A percentile compares a stretch with the other conserved stretches of the same genome.
Evolutionary conservation across 92 coral and sea anemone genomes (phyloP).

Genomic region (Scolanthus callimorphus): DNA sequence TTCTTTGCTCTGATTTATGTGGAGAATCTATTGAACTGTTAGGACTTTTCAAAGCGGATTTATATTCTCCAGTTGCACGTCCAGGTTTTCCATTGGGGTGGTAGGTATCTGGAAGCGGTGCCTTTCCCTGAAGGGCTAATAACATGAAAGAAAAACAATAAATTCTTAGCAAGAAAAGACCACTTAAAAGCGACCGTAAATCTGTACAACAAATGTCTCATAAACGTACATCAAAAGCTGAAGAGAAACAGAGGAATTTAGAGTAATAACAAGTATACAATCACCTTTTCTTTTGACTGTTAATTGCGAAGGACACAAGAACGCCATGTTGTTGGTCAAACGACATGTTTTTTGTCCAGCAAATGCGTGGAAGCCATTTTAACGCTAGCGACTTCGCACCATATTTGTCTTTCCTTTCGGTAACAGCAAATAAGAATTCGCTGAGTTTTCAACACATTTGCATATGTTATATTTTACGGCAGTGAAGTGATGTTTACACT

Average conservation of each 20-base stretch:
- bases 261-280: background rate
- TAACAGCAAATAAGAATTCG: constrained; percentile 14
- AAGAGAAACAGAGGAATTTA: background rate
- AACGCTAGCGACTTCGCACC: background rate
- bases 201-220: no score
- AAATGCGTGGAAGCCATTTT: background rate
- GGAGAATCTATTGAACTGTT: constrained; percentile 34
- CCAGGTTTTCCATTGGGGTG: constrained; percentile 10
- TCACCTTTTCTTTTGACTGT: constrained; percentile 70
- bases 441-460: background rate
- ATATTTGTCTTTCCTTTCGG: constrained; percentile 30
- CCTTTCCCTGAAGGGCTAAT: constrained; percentile 53
- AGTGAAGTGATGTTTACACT: constrained; percentile 41
- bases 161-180: constrained; percentile 1
- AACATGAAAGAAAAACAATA: background rate
- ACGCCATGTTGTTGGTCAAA: constrained; percentile 41
- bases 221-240: no score
- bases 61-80: constrained; percentile 21
- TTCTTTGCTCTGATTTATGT: constrained; percentile 50
- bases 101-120: constrained; percentile 61
- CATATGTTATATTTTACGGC: background rate
- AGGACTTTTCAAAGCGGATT: constrained; percentile 72
- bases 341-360: constrained; percentile 6
- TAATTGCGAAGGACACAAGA: constrained; percentile 76
- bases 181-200: no score